Evolutionary conservation across 2,888 invertebrate genomes (phyloP), one percentile per base, ranked within the genome.

Genomic region (Vesta saturnalis): DNA sequence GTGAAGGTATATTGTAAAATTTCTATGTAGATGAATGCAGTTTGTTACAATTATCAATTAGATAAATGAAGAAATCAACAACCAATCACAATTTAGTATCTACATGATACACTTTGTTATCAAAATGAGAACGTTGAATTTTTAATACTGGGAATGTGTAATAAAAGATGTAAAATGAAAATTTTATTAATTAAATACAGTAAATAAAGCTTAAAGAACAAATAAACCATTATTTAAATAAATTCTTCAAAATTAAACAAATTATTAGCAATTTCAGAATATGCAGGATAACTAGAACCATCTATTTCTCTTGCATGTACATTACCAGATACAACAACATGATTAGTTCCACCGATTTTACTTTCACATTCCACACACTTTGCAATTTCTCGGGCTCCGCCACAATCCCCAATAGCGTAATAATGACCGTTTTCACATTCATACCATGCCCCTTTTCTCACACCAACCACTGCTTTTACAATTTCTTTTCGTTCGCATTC

Each of bases 381-480:
- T 0, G 85, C 76, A 49, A 77, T 75, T 76, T 83, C 70, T 84
- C 84, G 88, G 0, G 92, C 91, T 4, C 90, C 90, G 2, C 92
- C 92, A 77, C 92, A 92, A 1, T 90, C 89, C 0, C 85, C 87
- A 69, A 92, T 91, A 30, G 86, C 87, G 79, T 91, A 92, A 39
- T 85, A 78, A 79, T 92, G 92, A 0, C 90, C 91, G 74, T 91
- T 91, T 0, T 88, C 89, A 81, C 92, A 93, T 79, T 89, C 89
- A 80, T 85, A 92, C 92, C 92, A 93, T 76, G 89, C 89, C 0
- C 91, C 91, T 55, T 85, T 83, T 54, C 78, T 81, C 21, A 89
- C 76, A 0, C 85, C n/a, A n/a, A n/a, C 86, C 71, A 91, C 85
- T 0, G 90, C 91, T 74, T 79, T 76, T 0, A 90, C 85, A 56